phyloP scores from a whole-genome alignment of 2,113 vertebrate genomes.

The Pseudopodoces humilis region DNA sequence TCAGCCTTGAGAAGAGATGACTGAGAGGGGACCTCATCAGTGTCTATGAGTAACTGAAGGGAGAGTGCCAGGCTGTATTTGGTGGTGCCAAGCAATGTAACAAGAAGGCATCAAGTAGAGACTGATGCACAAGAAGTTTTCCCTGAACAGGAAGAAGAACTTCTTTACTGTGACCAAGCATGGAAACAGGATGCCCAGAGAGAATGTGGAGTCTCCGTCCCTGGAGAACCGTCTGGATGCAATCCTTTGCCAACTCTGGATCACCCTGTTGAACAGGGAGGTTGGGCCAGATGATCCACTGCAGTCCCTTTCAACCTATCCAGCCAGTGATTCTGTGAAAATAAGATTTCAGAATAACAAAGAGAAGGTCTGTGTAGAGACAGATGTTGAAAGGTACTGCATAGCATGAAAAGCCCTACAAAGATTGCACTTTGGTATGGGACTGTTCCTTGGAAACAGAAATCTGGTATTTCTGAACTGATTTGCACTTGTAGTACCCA shows the following conservation, averaged over 20 bases:
- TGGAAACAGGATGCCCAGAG: neutral
- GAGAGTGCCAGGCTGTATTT: neutral
- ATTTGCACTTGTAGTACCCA: neutral
- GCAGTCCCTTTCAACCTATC: neutral
- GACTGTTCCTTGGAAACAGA: neutral
- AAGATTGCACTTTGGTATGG: neutral
- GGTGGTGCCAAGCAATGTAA: neutral
- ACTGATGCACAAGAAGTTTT: neutral
- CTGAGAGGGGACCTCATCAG: neutral
- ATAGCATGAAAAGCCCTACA: neutral
- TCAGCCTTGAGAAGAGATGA: neutral
- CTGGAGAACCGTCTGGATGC: accelerated
- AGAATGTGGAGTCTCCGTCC: neutral
- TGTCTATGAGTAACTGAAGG: neutral
- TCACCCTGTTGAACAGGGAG: neutral
- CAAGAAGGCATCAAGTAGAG: neutral
- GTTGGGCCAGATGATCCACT: neutral
- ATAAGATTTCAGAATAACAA: neutral
- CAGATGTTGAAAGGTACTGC: neutral
- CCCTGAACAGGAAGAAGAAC: neutral
- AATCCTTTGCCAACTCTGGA: neutral
- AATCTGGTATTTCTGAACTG: neutral
- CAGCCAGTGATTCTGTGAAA: neutral
- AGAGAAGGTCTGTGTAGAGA: neutral
- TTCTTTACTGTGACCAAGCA: neutral